Percentiles rank a stretch among this genome's conserved stretches.
phyloP scores from a whole-genome alignment of 2,888 invertebrate genomes.

The Theretra japonica region DNA sequence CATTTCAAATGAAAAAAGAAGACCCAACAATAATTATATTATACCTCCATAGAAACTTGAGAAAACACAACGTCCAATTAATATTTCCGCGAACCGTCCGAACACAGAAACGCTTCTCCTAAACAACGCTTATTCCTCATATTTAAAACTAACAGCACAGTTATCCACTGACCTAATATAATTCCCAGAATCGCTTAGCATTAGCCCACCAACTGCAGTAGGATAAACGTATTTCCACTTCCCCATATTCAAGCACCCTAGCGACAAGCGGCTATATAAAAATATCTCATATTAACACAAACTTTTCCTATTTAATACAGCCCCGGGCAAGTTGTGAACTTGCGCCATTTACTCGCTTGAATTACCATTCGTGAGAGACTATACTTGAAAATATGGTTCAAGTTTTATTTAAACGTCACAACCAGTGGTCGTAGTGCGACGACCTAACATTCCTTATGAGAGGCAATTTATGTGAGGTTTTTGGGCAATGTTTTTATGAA shows the following conservation, averaged over 20 bases:
- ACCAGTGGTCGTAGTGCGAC: slow-evolving; percentile 36
- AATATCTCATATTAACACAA: slow-evolving; percentile 58
- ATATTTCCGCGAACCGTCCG: too few species aligned
- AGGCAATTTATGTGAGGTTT: neutral
- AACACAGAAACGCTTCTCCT: too few species aligned
- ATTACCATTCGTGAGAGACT: slow-evolving; percentile 52
- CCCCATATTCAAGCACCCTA: slow-evolving; percentile 37
- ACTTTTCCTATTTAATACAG: slow-evolving; percentile 61
- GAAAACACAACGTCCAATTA: too few species aligned
- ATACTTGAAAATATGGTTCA: slow-evolving; percentile 49
- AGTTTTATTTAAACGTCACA: slow-evolving; percentile 56
- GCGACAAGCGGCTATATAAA: slow-evolving; percentile 48
- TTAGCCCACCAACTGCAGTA: neutral
- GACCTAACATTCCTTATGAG: slow-evolving; percentile 30
- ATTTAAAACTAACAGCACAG: too few species aligned
- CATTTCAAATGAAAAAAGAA: too few species aligned
- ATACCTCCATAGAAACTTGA: too few species aligned
- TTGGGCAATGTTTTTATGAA: neutral
- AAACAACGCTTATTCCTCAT: too few species aligned
- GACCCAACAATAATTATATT: too few species aligned
- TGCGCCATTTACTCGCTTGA: slow-evolving; percentile 49
- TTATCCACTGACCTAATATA: neutral
- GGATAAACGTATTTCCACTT: neutral
- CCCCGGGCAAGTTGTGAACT: slow-evolving; percentile 52
- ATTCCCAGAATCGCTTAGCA: neutral